Evolutionary conservation across 1,140 invertebrate species (phyloP).

Genomic region (Lethrus apterus): DNA sequence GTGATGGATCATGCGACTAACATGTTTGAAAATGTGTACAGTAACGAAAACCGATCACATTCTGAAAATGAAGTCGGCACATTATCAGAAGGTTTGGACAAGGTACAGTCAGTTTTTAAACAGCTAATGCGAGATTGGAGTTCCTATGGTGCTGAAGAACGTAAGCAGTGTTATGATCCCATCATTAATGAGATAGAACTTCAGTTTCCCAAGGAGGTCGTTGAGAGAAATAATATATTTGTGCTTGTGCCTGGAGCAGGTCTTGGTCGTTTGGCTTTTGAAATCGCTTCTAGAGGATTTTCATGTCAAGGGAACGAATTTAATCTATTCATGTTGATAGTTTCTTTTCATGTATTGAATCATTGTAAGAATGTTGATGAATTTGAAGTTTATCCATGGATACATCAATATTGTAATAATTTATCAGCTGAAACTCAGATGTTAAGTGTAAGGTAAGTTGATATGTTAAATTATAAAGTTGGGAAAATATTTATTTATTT

Average conservation of each 20-base stretch:
- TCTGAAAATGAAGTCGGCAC: slow-evolving; percentile 34
- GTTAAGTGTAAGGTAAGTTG: slow-evolving; percentile 47
- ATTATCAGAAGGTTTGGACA: slow-evolving; percentile 58
- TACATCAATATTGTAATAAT: slow-evolving; percentile 90
- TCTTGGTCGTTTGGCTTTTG: slow-evolving; percentile 85
- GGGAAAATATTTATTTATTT: too few species aligned
- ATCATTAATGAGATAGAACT: slow-evolving; percentile 78
- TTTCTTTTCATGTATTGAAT: slow-evolving; percentile 93
- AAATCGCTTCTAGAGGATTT: slow-evolving; percentile 84
- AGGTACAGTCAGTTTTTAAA: slow-evolving; percentile 88
- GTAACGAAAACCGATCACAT: slow-evolving; percentile 31
- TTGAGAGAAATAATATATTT: slow-evolving; percentile 52
- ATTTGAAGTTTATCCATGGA: slow-evolving; percentile 82
- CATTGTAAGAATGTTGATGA: slow-evolving; percentile 54
- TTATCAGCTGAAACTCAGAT: slow-evolving; percentile 74
- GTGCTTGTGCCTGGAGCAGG: slow-evolving; percentile 93
- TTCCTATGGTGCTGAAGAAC: slow-evolving; percentile 68
- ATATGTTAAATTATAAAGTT: not conserved
- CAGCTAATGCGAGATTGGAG: slow-evolving; percentile 97
- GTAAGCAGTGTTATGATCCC: slow-evolving; percentile 82
- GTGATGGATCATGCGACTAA: slow-evolving; percentile 75
- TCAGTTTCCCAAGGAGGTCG: slow-evolving; percentile 58
- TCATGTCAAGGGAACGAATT: slow-evolving; percentile 96
- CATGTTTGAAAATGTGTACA: slow-evolving; percentile 73
- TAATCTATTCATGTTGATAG: slow-evolving; percentile 94